Percentiles rank a stretch among this genome's conserved stretches.
Evolutionary conservation across 2,888 invertebrate genomes (phyloP).

Genomic region (Melanchra persicariae): DNA sequence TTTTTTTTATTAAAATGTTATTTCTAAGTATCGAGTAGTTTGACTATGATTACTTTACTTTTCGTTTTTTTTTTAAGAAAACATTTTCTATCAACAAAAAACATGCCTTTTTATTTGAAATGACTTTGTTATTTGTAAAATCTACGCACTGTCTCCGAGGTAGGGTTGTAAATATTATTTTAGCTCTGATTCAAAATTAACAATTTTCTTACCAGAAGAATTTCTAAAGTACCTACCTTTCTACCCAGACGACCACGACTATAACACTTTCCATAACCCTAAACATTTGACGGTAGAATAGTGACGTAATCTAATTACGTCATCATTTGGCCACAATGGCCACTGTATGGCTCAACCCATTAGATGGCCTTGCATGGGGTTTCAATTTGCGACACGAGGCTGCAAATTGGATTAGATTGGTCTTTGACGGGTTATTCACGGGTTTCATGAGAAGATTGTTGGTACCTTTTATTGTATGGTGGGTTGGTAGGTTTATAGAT

Average conservation of each 20-base stretch:
- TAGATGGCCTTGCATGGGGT: constrained; percentile 71
- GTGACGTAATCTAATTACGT: constrained; percentile 77
- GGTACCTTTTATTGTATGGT: constrained; percentile 53
- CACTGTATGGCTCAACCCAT: constrained; percentile 76
- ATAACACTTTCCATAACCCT: constrained; percentile 63
- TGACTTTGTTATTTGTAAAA: too few species aligned
- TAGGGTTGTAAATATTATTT: too few species aligned
- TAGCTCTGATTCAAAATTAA: not conserved
- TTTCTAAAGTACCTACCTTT: not conserved
- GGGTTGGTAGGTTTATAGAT: too few species aligned
- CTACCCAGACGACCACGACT: constrained; percentile 11
- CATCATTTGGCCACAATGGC: constrained; percentile 66
- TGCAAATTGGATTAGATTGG: constrained; percentile 78
- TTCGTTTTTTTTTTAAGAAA: too few species aligned
- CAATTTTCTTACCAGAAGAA: not conserved
- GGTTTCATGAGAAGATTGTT: constrained; percentile 52
- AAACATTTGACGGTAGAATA: constrained; percentile 68
- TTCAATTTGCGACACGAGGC: constrained; percentile 78
- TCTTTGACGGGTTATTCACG: constrained; percentile 69
- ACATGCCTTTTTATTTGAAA: too few species aligned
- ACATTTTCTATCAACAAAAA: too few species aligned
- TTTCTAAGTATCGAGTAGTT: too few species aligned
- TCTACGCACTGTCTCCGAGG: too few species aligned
- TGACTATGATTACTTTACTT: too few species aligned
- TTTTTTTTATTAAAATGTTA: too few species aligned